Evolutionary conservation across 1,140 invertebrate genomes (phyloP).

Genomic region (Drosophila carrolli): DNA sequence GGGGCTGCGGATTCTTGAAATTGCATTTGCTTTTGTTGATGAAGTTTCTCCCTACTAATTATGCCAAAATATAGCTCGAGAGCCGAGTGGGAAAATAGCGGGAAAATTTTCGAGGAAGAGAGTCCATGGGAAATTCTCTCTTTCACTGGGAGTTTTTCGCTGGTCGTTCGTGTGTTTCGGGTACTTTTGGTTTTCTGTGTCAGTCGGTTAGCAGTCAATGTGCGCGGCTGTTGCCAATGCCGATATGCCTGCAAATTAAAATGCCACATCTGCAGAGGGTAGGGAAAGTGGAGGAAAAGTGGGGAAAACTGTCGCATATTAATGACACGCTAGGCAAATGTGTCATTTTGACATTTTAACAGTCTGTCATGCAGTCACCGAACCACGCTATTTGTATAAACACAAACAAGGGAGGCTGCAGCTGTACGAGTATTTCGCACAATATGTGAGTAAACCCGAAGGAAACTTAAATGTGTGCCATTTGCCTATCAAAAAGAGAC

Average conservation of each 20-base stretch:
- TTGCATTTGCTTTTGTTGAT: slow-evolving; percentile 45
- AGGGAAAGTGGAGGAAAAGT: not conserved
- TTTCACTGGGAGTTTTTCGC: slow-evolving; percentile 23
- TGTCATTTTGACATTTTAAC: slow-evolving; percentile 83
- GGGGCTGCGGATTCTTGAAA: slow-evolving; percentile 25
- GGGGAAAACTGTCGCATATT: slow-evolving; percentile 72
- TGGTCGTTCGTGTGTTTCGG: slow-evolving; percentile 35
- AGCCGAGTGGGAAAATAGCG: slow-evolving; percentile 57
- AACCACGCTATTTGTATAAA: slow-evolving; percentile 77
- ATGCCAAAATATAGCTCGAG: slow-evolving; percentile 12
- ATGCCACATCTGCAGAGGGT: slow-evolving; percentile 45
- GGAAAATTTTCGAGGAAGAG: slow-evolving; percentile 53
- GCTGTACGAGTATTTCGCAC: slow-evolving; percentile 33
- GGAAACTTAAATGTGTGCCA: slow-evolving; percentile 73
- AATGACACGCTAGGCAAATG: slow-evolving; percentile 83
- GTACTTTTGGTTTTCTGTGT: slow-evolving; percentile 67
- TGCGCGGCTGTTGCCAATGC: slow-evolving; percentile 56
- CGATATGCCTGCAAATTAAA: slow-evolving; percentile 63
- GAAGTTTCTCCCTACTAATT: slow-evolving; percentile 38
- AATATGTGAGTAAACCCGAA: slow-evolving; percentile 27
- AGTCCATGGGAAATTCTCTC: slow-evolving; percentile 37
- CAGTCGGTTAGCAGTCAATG: slow-evolving; percentile 79
- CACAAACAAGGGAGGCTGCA: slow-evolving; percentile 66
- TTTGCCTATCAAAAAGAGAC: slow-evolving; percentile 69
- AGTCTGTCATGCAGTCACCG: slow-evolving; percentile 80